Conservation (phyloP, 2,888 invertebrate genomes). For the Drosophila greeni region DNA sequence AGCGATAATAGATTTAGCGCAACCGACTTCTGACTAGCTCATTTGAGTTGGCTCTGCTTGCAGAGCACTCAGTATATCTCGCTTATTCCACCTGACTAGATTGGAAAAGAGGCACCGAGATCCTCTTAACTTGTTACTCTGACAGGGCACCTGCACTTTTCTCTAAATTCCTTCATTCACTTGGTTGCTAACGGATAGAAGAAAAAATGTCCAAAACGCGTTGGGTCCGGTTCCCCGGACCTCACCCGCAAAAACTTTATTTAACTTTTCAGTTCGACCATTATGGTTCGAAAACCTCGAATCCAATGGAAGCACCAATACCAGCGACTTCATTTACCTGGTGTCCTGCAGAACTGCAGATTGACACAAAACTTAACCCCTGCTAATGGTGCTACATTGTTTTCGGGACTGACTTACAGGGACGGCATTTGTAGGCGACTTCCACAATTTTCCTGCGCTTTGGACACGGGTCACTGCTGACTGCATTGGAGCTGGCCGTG, state of each 20-base stretch:
- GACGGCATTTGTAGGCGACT: conserved; percentile 97
- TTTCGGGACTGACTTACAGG: conserved; percentile 86
- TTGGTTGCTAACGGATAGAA: background rate
- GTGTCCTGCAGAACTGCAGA: conserved; percentile 41
- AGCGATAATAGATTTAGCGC: too few relatives aligned
- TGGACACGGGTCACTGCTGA: conserved; percentile 88
- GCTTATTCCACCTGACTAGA: conserved; percentile 56
- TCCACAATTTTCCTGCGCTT: conserved; percentile 94
- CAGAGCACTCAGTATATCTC: background rate
- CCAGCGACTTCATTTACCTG: conserved; percentile 34
- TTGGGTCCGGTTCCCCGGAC: background rate
- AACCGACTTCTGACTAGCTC: too few relatives aligned
- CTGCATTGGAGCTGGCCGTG: conserved; percentile 74
- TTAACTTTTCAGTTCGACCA: conserved; percentile 47
- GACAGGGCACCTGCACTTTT: background rate
- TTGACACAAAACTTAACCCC: background rate
- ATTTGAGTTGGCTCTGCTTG: too few relatives aligned
- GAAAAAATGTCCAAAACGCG: background rate
- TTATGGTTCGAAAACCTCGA: conserved; percentile 44
- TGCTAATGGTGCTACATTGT: background rate
- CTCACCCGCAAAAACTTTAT: conserved; percentile 13
- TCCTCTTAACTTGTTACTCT: conserved; percentile 5
- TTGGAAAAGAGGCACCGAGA: conserved; percentile 59
- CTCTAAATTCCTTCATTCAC: background rate
- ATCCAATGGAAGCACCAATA: background rate